Percentiles rank a stretch among this genome's conserved stretches.
phyloP scores from a whole-genome alignment of 2,888 invertebrate species.

The Hyles lineata region DNA sequence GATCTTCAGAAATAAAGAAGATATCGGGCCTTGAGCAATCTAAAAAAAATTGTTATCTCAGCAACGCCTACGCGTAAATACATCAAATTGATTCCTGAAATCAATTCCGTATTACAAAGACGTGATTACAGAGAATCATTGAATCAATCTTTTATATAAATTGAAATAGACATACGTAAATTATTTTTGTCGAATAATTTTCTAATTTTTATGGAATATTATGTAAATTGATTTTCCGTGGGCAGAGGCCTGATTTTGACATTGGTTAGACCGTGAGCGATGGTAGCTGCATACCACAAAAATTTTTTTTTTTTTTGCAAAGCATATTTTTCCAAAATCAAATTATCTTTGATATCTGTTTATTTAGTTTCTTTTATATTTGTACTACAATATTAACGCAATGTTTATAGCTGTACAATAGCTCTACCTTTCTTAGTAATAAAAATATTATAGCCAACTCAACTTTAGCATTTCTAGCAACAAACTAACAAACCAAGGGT shows the following conservation, averaged over 20 bases:
- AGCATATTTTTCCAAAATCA: too few relatives aligned
- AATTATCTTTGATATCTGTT: too few relatives aligned
- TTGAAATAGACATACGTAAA: not conserved
- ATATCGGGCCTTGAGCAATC: not conserved
- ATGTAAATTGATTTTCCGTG: too few relatives aligned
- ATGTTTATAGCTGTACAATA: not conserved
- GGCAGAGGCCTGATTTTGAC: too few relatives aligned
- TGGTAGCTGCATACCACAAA: too few relatives aligned
- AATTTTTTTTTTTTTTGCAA: too few relatives aligned
- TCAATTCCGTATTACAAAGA: not conserved
- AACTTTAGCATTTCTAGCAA: conserved; percentile 48
- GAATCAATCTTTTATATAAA: not conserved
- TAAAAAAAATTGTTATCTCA: not conserved
- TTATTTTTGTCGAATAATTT: too few relatives aligned
- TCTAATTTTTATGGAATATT: too few relatives aligned
- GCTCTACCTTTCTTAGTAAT: not conserved
- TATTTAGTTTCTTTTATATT: too few relatives aligned
- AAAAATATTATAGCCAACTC: not conserved
- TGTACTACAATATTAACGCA: not conserved
- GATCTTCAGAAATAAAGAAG: not conserved
- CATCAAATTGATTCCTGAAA: not conserved
- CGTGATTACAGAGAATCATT: not conserved
- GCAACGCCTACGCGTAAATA: not conserved
- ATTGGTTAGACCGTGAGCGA: too few relatives aligned
- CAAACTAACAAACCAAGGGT: conserved; percentile 57